Percentiles rank a stretch among this genome's conserved stretches.
Evolutionary conservation across 2,888 invertebrate species (phyloP).

Genomic region (Netelia virgata): DNA sequence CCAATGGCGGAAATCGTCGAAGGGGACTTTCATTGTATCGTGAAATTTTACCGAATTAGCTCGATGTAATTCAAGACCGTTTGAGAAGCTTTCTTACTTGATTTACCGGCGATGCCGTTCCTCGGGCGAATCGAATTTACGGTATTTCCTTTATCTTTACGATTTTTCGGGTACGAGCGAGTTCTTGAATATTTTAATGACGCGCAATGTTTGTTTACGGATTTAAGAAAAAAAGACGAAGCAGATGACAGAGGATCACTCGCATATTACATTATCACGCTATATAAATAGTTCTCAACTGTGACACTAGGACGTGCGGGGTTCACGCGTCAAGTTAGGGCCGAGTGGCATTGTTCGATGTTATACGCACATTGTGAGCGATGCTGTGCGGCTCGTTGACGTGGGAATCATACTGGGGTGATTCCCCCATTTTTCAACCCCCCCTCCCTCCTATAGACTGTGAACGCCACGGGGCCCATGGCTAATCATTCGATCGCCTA

Average conservation of each 20-base stretch:
- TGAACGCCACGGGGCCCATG: conserved; percentile 73
- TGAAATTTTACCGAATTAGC: conserved; percentile 76
- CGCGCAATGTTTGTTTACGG: background rate
- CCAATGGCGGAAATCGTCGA: conserved; percentile 53
- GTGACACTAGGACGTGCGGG: conserved; percentile 58
- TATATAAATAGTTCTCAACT: conserved; percentile 32
- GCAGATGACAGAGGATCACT: background rate
- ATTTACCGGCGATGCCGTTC: conserved; percentile 29
- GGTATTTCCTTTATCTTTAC: background rate
- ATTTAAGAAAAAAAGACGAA: background rate
- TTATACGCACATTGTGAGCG: conserved; percentile 54
- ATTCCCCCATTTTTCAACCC: conserved; percentile 66
- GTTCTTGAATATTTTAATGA: no score
- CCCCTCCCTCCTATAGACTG: conserved; percentile 58
- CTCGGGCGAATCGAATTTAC: background rate
- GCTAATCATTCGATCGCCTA: conserved; percentile 81
- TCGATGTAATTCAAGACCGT: conserved; percentile 77
- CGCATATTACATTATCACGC: background rate
- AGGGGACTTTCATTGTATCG: conserved; percentile 52
- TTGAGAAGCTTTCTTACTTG: conserved; percentile 47
- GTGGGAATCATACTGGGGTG: conserved; percentile 80
- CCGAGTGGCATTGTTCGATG: conserved; percentile 50
- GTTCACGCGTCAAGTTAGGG: conserved; percentile 61
- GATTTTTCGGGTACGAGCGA: background rate
- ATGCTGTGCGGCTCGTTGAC: conserved; percentile 76